Evolutionary conservation across 2,888 invertebrate species (phyloP).

Genomic region (Polydrusus pterygomalis): DNA sequence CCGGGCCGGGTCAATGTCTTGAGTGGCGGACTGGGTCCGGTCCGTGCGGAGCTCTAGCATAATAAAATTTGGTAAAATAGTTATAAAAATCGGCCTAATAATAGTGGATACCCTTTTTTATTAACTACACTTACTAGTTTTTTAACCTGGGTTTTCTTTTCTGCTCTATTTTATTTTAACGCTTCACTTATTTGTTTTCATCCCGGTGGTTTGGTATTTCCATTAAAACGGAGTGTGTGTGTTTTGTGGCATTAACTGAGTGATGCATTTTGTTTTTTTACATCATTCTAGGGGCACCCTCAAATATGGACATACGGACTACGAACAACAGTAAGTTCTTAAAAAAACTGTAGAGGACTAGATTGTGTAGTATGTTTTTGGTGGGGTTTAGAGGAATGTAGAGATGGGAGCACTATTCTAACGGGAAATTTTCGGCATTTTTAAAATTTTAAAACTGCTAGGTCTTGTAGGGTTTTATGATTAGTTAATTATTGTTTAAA

Average conservation of each 20-base stretch:
- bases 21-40: too few relatives aligned
- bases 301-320: constrained; percentile 71
- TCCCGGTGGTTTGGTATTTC: constrained; percentile 35
- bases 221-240: constrained; percentile 44
- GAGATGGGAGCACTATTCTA: too few relatives aligned
- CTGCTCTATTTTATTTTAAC: constrained; percentile 61
- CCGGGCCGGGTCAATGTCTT: too few relatives aligned
- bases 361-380: background rate
- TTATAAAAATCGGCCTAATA: too few relatives aligned
- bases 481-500: too few relatives aligned
- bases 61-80: too few relatives aligned
- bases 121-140: constrained; percentile 42
- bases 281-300: constrained; percentile 72
- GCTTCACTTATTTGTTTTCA: constrained; percentile 54
- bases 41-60: too few relatives aligned
- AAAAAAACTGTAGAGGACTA: constrained; percentile 15
- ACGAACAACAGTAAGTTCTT: constrained; percentile 72
- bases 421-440: too few relatives aligned
- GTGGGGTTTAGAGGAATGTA: background rate
- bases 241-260: constrained; percentile 51
- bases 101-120: constrained; percentile 37
- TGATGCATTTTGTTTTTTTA: constrained; percentile 59
- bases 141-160: constrained; percentile 62
- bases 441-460: too few relatives aligned
- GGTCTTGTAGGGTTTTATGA: too few relatives aligned